phyloP scores from a whole-genome alignment of 2,797 vertebrate species.

The Heterohyrax brucei region DNA sequence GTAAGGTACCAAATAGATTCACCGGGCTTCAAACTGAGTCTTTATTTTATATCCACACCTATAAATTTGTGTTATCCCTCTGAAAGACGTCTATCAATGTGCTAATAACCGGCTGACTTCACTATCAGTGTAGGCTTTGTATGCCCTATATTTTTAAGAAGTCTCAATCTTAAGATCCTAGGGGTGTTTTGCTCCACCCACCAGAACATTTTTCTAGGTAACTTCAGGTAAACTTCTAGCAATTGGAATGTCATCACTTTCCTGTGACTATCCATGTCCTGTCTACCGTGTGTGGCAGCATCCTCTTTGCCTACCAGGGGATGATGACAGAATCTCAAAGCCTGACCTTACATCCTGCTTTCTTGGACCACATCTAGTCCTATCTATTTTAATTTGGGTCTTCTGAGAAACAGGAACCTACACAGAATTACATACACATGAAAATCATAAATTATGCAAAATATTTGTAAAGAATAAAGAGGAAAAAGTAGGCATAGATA shows the following conservation, averaged over 20 bases:
- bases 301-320: background rate
- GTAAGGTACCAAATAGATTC: background rate
- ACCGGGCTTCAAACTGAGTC: background rate
- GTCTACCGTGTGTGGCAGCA: background rate
- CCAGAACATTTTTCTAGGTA: background rate
- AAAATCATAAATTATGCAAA: background rate
- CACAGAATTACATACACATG: background rate
- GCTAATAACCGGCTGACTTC: background rate
- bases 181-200: background rate
- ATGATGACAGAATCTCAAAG: background rate
- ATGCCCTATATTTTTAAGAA: background rate
- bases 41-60: background rate
- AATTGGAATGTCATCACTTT: background rate
- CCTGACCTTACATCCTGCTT: background rate
- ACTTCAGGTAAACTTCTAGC: background rate
- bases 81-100: background rate
- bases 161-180: background rate
- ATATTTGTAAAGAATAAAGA: background rate
- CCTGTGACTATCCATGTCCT: background rate
- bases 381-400: background rate
- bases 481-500: background rate
- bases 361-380: background rate
- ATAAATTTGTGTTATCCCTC: background rate
- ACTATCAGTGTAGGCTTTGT: background rate
- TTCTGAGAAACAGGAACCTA: background rate